Conservation (phyloP, 2,113 vertebrate species). For the Rattus norvegicus region GRCr8 NC_086027.1:22077001-22077500, state of each 20-base stretch:
- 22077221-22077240: conserved; percentile 50
- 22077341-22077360: background rate
- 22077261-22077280: conserved; percentile 35
- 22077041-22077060: background rate
- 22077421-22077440: background rate
- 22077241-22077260: conserved; percentile 27
- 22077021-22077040: background rate
- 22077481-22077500: background rate
- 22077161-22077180: background rate
- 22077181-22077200: conserved; percentile 40
- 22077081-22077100: conserved; percentile 62
- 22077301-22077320: background rate
- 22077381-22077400: background rate
- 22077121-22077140: background rate
- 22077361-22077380: background rate
- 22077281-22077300: conserved; percentile 38
- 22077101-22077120: conserved; percentile 38
- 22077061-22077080: background rate
- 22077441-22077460: background rate
- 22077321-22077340: conserved; percentile 50
- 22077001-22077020: background rate
- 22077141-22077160: conserved; percentile 9
- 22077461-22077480: background rate
- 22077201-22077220: conserved; percentile 48
- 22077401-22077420: background rate